Evolutionary conservation across 2,888 invertebrate genomes (phyloP).

Genomic region (Trichogramma evanescens): DNA sequence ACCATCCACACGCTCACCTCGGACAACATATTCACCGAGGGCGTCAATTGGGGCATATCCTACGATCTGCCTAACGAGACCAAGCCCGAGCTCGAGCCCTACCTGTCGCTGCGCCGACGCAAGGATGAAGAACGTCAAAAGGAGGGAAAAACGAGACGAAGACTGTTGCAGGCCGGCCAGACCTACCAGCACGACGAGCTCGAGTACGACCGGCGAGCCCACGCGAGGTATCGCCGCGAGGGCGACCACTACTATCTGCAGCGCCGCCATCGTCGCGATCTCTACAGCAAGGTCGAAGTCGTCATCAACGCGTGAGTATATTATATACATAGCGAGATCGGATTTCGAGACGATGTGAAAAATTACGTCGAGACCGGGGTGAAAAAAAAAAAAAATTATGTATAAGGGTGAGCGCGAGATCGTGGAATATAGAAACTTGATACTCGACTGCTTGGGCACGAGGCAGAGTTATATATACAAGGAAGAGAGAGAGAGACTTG

Average conservation of each 20-base stretch:
- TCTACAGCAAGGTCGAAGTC: constrained; percentile 63
- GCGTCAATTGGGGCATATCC: constrained; percentile 65
- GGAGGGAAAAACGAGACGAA: constrained; percentile 2
- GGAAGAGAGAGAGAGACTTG: no score
- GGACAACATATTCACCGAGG: constrained; percentile 55
- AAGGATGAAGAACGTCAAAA: not conserved
- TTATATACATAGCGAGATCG: not conserved
- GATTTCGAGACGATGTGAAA: no score
- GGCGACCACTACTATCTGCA: constrained; percentile 46
- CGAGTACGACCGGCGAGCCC: constrained; percentile 23
- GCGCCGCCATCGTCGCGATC: constrained; percentile 59
- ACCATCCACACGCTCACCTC: constrained; percentile 49
- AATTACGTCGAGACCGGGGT: no score
- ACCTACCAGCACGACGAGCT: constrained; percentile 19
- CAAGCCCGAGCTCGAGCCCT: constrained; percentile 40
- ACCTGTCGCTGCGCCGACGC: constrained; percentile 31
- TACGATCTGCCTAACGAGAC: constrained; percentile 51
- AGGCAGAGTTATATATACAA: no score
- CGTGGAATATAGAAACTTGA: no score
- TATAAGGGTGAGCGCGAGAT: no score
- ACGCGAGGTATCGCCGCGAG: constrained; percentile 34
- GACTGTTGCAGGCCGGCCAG: not conserved
- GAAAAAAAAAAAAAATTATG: no score
- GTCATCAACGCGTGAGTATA: constrained; percentile 62
- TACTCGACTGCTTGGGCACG: no score